These are phyloP conservation scores for Steromphala cineraria DNA, from an alignment of 2,888 invertebrate species.

Conservation along the genomic window DNA sequence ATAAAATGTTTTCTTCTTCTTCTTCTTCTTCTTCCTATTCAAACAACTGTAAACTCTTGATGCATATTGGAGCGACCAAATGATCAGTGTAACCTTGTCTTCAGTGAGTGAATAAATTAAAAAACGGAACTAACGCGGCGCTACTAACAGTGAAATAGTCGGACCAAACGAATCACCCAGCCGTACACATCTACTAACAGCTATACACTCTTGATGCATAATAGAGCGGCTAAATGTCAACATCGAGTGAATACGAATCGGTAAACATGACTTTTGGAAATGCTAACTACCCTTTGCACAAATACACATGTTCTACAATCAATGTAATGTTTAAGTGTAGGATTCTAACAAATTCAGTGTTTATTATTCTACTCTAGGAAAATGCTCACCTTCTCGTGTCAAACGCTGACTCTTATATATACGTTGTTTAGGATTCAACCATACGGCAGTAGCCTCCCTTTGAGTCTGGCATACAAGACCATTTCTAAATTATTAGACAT, in stretches of 20 bases:
- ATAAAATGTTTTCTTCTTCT: no score
- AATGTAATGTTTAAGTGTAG: neutral
- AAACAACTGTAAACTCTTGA: no score
- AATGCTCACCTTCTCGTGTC: neutral
- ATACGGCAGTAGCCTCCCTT: neutral
- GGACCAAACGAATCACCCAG: no score
- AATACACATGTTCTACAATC: neutral
- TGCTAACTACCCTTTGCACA: neutral
- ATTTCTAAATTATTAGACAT: no score
- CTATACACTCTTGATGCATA: neutral
- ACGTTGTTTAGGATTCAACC: neutral
- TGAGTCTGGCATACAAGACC: neutral
- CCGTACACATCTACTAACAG: no score
- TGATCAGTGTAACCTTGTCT: no score
- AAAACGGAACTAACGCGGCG: no score
- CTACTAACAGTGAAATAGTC: no score
- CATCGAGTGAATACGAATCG: neutral
- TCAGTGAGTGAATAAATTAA: no score
- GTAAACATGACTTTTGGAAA: neutral
- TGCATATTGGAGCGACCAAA: neutral
- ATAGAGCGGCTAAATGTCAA: neutral
- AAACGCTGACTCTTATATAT: neutral
- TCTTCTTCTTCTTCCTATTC: no score
- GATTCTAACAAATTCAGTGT: conserved; percentile 3
- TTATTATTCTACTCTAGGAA: neutral